Percentiles rank a stretch among this genome's conserved stretches.
Evolutionary conservation across 2,797 vertebrate species (phyloP).

Genomic region (Coregonus ussuriensis): DNA sequence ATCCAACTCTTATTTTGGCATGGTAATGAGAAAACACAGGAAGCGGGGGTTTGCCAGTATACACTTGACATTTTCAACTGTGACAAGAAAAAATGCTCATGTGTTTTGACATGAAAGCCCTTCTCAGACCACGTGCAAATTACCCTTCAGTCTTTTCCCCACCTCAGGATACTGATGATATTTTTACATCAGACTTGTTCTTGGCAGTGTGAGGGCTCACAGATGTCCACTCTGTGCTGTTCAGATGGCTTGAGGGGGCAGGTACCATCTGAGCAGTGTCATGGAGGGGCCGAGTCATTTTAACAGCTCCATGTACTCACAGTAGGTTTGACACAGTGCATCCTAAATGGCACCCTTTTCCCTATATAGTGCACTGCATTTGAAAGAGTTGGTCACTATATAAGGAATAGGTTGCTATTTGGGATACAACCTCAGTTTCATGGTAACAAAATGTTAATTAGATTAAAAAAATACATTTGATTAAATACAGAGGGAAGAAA

Average conservation of each 20-base stretch:
- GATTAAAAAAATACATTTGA: slow-evolving; percentile 66
- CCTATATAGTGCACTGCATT: background rate
- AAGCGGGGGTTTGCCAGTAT: slow-evolving; percentile 39
- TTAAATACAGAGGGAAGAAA: slow-evolving; percentile 29
- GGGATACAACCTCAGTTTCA: slow-evolving; percentile 53
- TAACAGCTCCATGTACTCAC: slow-evolving; percentile 70
- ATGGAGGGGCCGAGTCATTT: slow-evolving; percentile 71
- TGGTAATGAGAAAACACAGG: slow-evolving; percentile 49
- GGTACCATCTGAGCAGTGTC: slow-evolving; percentile 77
- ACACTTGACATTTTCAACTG: slow-evolving; percentile 35
- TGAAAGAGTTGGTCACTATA: background rate
- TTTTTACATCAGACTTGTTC: slow-evolving; percentile 68
- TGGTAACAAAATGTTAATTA: slow-evolving; percentile 75
- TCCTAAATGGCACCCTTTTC: background rate
- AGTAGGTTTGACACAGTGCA: slow-evolving; percentile 54
- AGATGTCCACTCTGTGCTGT: slow-evolving; percentile 71
- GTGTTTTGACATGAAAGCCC: slow-evolving; percentile 55
- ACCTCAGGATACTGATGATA: slow-evolving; percentile 68
- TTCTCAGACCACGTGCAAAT: slow-evolving; percentile 51
- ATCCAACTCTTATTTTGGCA: slow-evolving; percentile 36
- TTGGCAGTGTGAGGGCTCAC: slow-evolving; percentile 72
- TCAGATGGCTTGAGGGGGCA: slow-evolving; percentile 84
- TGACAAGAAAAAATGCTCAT: slow-evolving; percentile 32
- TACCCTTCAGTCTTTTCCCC: slow-evolving; percentile 61
- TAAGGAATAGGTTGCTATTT: background rate